These are phyloP conservation scores for Bicyclus anynana DNA, from an alignment of 1,140 invertebrate species.

Conservation along the genomic window DNA sequence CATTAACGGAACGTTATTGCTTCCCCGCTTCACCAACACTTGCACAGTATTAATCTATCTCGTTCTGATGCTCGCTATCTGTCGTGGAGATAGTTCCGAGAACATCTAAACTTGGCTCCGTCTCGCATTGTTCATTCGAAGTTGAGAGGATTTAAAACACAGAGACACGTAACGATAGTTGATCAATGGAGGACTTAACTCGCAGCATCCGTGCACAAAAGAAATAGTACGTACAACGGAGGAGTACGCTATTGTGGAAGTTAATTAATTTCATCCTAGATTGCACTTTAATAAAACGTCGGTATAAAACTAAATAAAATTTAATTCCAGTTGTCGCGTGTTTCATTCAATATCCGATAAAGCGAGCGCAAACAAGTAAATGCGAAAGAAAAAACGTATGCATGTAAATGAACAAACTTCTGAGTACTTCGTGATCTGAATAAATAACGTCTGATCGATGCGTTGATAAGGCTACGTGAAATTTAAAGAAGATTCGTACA, in stretches of 20 bases:
- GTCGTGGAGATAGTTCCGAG: conserved; percentile 43
- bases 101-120: conserved; percentile 42
- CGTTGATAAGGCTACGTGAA: conserved; percentile 63
- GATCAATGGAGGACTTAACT: conserved; percentile 15
- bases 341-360: conserved; percentile 58
- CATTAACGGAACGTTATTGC: conserved; percentile 71
- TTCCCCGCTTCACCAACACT: conserved; percentile 59
- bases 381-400: conserved; percentile 55
- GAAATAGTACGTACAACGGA: conserved; percentile 3
- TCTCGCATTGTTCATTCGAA: conserved; percentile 26
- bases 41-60: conserved; percentile 65
- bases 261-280: conserved; percentile 23
- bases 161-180: conserved; percentile 26
- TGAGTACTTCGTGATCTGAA: conserved; percentile 65
- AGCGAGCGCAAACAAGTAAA: conserved; percentile 58
- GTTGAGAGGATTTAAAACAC: conserved; percentile 35
- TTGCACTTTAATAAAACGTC: conserved; percentile 26
- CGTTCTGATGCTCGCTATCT: conserved; percentile 50
- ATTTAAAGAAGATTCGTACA: conserved; percentile 51
- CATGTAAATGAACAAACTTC: conserved; percentile 68
- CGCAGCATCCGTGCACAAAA: conserved; percentile 11
- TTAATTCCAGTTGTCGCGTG: conserved; percentile 29
- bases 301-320: conserved; percentile 30
- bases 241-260: conserved; percentile 13
- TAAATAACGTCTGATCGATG: conserved; percentile 66